Evolutionary conservation across 2,113 vertebrate species (phyloP).

Genomic region (Lophochroa leadbeateri): DNA sequence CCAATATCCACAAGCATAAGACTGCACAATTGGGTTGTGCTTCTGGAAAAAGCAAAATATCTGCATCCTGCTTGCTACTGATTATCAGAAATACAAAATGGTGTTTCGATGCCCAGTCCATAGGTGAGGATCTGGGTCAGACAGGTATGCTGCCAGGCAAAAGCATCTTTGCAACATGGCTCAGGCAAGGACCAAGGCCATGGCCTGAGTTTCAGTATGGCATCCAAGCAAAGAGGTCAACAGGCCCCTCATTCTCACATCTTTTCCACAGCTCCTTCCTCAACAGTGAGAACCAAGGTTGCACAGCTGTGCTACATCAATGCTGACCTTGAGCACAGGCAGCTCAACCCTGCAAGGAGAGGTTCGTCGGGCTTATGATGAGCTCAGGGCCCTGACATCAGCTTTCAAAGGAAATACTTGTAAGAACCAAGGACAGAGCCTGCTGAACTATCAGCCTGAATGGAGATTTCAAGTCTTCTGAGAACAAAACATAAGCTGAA

Average conservation of each 20-base stretch:
- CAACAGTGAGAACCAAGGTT: not conserved
- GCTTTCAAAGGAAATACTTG: not conserved
- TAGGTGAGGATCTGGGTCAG: rapidly evolving
- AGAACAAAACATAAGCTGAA: not conserved
- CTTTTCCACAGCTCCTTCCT: not conserved
- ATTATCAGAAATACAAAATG: not conserved
- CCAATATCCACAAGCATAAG: not conserved
- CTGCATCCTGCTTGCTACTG: not conserved
- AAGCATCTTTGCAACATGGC: rapidly evolving
- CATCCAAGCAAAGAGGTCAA: not conserved
- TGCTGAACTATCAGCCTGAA: not conserved
- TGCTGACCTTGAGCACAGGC: not conserved
- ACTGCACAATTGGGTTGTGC: not conserved
- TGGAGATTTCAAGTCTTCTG: not conserved
- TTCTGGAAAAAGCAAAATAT: not conserved
- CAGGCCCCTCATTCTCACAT: rapidly evolving
- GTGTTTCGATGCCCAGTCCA: not conserved
- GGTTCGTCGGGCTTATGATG: too few species aligned
- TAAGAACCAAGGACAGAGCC: slow-evolving; percentile 44
- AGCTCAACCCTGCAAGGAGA: not conserved
- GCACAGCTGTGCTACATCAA: not conserved
- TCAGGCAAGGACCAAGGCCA: not conserved
- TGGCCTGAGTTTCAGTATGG: not conserved
- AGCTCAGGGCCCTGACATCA: not conserved
- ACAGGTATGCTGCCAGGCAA: not conserved